These are phyloP conservation scores for Criorhina ranunculi DNA, from an alignment of 2,888 invertebrate species.

Conservation along the genomic window DNA sequence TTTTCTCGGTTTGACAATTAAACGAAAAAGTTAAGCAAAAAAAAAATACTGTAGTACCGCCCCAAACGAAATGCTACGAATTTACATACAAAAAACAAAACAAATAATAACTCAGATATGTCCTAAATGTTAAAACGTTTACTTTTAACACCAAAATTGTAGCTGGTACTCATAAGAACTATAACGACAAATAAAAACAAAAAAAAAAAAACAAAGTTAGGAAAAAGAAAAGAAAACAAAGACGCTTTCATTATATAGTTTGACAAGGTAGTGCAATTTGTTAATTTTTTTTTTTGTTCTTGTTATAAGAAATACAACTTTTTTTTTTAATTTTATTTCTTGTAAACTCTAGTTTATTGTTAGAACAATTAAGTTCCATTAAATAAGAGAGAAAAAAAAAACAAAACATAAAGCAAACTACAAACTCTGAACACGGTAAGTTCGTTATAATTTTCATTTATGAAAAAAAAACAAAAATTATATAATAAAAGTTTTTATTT, in stretches of 20 bases:
- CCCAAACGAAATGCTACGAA: conserved; percentile 73
- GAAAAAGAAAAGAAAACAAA: conserved; percentile 40
- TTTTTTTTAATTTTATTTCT: background rate
- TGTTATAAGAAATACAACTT: conserved; percentile 31
- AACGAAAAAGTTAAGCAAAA: conserved; percentile 4
- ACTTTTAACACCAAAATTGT: conserved; percentile 80
- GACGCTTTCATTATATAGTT: conserved; percentile 36
- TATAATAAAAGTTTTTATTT: conserved; percentile 32
- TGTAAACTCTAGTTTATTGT: conserved; percentile 6
- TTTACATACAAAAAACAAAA: conserved; percentile 54
- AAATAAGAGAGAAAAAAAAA: conserved; percentile 12
- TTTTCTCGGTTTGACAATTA: conserved; percentile 52
- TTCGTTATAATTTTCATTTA: conserved; percentile 3
- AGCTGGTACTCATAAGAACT: conserved; percentile 80
- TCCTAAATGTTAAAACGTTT: conserved; percentile 73
- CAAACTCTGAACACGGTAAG: conserved; percentile 15
- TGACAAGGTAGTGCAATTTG: conserved; percentile 48
- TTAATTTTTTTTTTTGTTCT: conserved; percentile 22
- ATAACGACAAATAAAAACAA: conserved; percentile 10
- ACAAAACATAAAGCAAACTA: conserved; percentile 6
- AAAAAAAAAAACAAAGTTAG: background rate
- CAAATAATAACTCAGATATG: conserved; percentile 17
- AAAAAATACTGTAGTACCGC: conserved; percentile 63
- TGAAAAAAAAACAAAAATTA: conserved; percentile 5
- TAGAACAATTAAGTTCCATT: conserved; percentile 38